Evolutionary conservation across 2,113 vertebrate species (phyloP).

Genomic region (Glaucomys volans): DNA sequence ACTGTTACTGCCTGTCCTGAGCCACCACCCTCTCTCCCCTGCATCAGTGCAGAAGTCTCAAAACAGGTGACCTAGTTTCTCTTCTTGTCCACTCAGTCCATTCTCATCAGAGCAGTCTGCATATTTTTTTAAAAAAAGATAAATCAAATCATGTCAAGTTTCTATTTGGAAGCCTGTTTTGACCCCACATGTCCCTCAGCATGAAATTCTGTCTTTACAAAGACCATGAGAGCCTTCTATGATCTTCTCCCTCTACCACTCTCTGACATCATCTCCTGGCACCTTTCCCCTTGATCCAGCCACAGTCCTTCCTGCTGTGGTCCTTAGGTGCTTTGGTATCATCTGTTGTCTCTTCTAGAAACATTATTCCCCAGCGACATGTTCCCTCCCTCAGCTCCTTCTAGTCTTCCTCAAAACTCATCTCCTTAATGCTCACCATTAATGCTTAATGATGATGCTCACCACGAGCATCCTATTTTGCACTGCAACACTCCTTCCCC

Average conservation of each 20-base stretch:
- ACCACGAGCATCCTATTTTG: neutral
- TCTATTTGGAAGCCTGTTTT: neutral
- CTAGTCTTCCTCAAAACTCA: neutral
- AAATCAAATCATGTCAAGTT: neutral
- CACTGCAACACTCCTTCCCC: neutral
- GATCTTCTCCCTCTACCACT: neutral
- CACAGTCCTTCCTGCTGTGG: neutral
- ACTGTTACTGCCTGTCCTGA: neutral
- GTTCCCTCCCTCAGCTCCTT: neutral
- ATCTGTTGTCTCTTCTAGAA: neutral
- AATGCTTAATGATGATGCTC: neutral
- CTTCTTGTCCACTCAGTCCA: neutral
- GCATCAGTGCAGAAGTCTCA: neutral
- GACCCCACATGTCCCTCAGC: neutral
- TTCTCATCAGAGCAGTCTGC: neutral
- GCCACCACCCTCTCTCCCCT: neutral
- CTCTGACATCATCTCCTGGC: neutral
- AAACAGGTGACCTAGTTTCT: neutral
- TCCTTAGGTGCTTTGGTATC: neutral
- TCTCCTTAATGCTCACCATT: no score
- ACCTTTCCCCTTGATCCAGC: neutral
- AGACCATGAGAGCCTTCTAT: neutral
- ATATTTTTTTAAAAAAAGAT: neutral
- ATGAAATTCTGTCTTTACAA: neutral
- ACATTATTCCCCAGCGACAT: neutral